Base-by-base conservation (phyloP, 2,888 invertebrate genomes). In the Xestia ashworthii region DNA sequence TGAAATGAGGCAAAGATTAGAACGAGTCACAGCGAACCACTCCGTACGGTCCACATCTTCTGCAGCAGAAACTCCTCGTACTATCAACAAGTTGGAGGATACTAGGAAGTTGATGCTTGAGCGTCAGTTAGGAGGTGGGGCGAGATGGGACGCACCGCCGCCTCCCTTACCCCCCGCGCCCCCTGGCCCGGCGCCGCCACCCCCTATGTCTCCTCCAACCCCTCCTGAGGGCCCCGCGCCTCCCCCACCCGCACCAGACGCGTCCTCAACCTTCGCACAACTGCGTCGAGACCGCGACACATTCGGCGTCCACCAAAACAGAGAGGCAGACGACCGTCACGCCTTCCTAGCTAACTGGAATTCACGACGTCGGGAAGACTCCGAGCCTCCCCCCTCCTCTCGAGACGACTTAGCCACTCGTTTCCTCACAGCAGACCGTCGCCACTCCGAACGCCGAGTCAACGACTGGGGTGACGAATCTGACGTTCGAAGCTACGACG, bases 1-100 rank as follows among this genome's bases (percentile, higher is more conserved):
- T 0, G 99, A 99, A 95, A 99, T 99, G 99, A 97, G 99, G 22
- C 98, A 98, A 90, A 97, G 99, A 83, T 93, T 99, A 80, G 99
- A 99, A 93, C 97, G 98, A 92, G 99, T 99, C 0, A 99, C 99
- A 0, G 98, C 99, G 0, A 98, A 98, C 88, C 99, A 99, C 93
- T 99, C 98, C 5, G 98, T 99, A 0, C 97, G 99, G 41, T 98
- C 98, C 19, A 97, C 98, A 11, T 98, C 98, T 25, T 98, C 98
- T 41, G 96, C 97, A 16, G 97, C 97, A 0, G 98, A 98, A 87
- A 98, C 98, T 82, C 97, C 98, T 3, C 97, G 98, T 0, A 97
- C 98, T 0, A 97, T 98, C 41, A 98, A 99, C 71, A 98, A 99
- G 91, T 94, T 99, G 62, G 99, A 99, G 92, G 98, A 99, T 84